These are phyloP conservation scores for Caenorhabditis latens DNA, from an alignment of 1,140 invertebrate genomes.

Conservation along the genomic window DNA sequence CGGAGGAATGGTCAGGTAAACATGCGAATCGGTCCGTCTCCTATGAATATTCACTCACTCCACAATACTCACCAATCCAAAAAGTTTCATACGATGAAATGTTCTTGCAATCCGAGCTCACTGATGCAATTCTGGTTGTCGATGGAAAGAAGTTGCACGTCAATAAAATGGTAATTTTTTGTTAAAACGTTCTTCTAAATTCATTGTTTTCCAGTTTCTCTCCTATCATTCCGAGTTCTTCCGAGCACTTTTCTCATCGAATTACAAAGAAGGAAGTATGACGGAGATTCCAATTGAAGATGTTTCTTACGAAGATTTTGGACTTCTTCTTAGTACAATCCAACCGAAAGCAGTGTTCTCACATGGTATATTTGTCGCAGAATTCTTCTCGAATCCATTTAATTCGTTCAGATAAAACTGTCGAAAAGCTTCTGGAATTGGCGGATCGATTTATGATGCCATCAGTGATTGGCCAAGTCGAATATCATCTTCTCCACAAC, in stretches of 20 bases:
- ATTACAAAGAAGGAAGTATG: neutral
- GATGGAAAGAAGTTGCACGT: neutral
- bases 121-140: neutral
- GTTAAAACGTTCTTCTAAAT: neutral
- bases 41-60: too few species aligned
- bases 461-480: neutral
- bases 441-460: neutral
- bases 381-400: neutral
- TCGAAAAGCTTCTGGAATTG: constrained; percentile 23
- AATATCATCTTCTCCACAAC: neutral
- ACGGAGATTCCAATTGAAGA: neutral
- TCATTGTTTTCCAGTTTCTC: neutral
- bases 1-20: too few species aligned
- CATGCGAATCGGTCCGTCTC: too few species aligned
- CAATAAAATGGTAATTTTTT: neutral
- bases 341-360: neutral
- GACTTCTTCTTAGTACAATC: neutral
- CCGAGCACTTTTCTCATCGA: neutral
- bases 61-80: neutral
- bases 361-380: neutral
- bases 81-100: neutral
- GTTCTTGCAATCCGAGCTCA: neutral
- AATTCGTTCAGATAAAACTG: neutral
- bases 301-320: neutral
- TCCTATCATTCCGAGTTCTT: neutral